A percentile compares a stretch with the other conserved stretches of the same genome.
Evolutionary conservation across 2,888 invertebrate genomes (phyloP).

Genomic region (Orchestes rusci): DNA sequence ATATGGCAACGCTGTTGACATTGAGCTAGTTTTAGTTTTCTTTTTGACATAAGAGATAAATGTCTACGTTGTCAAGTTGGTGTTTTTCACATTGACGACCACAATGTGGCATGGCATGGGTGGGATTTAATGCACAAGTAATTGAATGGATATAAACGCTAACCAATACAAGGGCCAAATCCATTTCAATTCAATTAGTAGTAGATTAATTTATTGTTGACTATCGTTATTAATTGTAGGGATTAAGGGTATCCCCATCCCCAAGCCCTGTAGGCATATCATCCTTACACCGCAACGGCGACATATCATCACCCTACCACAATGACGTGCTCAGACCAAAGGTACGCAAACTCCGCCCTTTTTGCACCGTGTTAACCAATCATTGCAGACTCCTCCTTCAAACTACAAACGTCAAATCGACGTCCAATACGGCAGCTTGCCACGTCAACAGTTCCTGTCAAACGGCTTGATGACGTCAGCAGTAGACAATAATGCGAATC

Average conservation of each 20-base stretch:
- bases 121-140: too few relatives aligned
- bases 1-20: too few relatives aligned
- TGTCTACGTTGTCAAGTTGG: too few relatives aligned
- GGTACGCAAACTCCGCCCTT: slow-evolving; percentile 27
- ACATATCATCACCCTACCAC: slow-evolving; percentile 30
- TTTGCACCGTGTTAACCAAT: background rate
- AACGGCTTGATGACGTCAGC: slow-evolving; percentile 30
- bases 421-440: slow-evolving; percentile 74
- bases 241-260: slow-evolving; percentile 42
- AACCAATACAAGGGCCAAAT: too few relatives aligned
- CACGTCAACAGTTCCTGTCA: slow-evolving; percentile 57
- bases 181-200: too few relatives aligned
- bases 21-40: too few relatives aligned
- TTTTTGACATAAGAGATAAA: too few relatives aligned
- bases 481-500: slow-evolving; percentile 45
- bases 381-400: slow-evolving; percentile 62
- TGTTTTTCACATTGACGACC: too few relatives aligned
- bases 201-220: background rate
- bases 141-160: too few relatives aligned
- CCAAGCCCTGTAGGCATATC: slow-evolving; percentile 43
- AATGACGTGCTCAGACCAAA: slow-evolving; percentile 34
- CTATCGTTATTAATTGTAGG: slow-evolving; percentile 22
- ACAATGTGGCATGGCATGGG: too few relatives aligned
- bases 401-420: slow-evolving; percentile 66
- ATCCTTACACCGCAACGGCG: slow-evolving; percentile 30